phyloP scores from a whole-genome alignment of 1,140 invertebrate genomes.

The Aethina tumida region DNA sequence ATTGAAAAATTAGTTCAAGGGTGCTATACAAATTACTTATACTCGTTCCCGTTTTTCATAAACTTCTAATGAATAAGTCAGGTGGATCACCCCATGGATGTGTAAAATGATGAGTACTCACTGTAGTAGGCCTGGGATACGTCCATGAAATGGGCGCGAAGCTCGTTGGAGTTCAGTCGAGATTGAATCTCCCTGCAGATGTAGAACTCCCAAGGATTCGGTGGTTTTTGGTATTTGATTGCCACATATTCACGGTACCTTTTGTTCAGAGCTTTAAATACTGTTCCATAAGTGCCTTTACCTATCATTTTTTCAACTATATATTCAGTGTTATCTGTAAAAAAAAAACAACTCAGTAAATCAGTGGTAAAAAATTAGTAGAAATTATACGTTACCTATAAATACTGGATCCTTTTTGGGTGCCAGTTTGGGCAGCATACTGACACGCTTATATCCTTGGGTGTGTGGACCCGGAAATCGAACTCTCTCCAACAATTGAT shows the following conservation, averaged over 20 bases:
- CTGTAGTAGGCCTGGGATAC: slow-evolving; percentile 31
- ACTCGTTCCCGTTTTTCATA: no score
- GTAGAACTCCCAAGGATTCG: slow-evolving; percentile 73
- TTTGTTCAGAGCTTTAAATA: slow-evolving; percentile 51
- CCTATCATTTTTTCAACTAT: slow-evolving; percentile 60
- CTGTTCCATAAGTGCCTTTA: slow-evolving; percentile 63
- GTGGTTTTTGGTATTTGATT: slow-evolving; percentile 66
- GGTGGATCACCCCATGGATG: no score
- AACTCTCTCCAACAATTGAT: slow-evolving; percentile 40
- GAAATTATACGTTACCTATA: slow-evolving; percentile 17
- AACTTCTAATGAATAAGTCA: no score
- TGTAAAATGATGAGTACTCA: slow-evolving; percentile 17
- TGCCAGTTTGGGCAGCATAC: slow-evolving; percentile 19
- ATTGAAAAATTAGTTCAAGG: no score
- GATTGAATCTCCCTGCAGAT: slow-evolving; percentile 65
- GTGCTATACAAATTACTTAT: no score
- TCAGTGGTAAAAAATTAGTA: neutral
- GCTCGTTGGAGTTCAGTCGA: slow-evolving; percentile 52
- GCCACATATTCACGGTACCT: slow-evolving; percentile 52
- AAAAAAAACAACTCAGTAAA: slow-evolving; percentile 4
- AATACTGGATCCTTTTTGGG: slow-evolving; percentile 20
- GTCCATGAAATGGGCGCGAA: slow-evolving; percentile 46
- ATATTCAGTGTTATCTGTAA: slow-evolving; percentile 46
- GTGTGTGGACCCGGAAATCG: slow-evolving; percentile 42
- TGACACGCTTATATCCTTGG: slow-evolving; percentile 18